A percentile compares a stretch with the other conserved stretches of the same genome.
phyloP scores from a whole-genome alignment of 2,888 invertebrate genomes.

The Epistrophe grossulariae region DNA sequence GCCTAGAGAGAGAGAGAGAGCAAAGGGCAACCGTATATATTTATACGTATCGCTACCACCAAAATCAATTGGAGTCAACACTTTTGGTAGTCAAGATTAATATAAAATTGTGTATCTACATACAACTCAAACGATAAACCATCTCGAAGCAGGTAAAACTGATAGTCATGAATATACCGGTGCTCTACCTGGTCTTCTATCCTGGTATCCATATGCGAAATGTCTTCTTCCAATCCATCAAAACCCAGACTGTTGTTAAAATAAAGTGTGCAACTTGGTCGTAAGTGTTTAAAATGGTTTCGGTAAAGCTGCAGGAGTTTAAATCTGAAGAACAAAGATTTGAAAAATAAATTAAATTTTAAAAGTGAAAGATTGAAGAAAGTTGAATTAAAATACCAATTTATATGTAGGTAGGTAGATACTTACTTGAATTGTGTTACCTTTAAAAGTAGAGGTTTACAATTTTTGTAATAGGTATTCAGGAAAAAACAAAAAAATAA shows the following conservation, averaged over 20 bases:
- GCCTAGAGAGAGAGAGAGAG: neutral
- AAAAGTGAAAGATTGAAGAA: too few species aligned
- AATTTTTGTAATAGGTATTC: too few species aligned
- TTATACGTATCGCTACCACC: conserved; percentile 24
- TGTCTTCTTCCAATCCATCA: conserved; percentile 23
- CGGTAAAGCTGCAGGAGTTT: too few species aligned
- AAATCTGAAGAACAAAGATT: too few species aligned
- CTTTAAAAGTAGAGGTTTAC: too few species aligned
- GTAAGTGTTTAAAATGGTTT: too few species aligned
- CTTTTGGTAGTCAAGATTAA: conserved; percentile 41
- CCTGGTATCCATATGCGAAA: neutral
- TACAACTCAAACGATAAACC: conserved; percentile 22
- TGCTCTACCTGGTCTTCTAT: neutral
- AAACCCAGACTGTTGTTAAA: neutral
- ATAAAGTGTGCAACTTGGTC: neutral
- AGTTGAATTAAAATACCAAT: too few species aligned
- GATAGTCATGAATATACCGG: conserved; percentile 8
- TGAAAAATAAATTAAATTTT: too few species aligned
- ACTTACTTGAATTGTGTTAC: too few species aligned
- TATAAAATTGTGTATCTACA: conserved; percentile 52
- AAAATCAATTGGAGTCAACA: conserved; percentile 67
- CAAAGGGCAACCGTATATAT: neutral
- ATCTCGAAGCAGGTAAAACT: conserved; percentile 7
- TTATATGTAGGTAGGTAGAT: too few species aligned
- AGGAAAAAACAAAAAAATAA: too few species aligned